Evolutionary conservation across 2,888 invertebrate genomes (phyloP).

Genomic region (Diplazon laetatorius): DNA sequence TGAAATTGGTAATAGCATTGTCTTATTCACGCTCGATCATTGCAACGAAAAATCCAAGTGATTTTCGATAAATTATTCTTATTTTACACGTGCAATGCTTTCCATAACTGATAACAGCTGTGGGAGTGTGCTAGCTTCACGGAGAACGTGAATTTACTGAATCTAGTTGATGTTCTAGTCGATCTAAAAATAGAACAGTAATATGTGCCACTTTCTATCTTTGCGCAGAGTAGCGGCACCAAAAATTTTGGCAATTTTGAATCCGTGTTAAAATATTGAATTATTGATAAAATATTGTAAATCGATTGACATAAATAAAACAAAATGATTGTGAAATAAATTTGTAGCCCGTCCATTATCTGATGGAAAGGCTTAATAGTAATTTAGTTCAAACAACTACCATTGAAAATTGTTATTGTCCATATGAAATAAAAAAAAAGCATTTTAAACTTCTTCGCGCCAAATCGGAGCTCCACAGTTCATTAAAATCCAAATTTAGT

Average conservation of each 20-base stretch:
- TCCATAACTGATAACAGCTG: slow-evolving; percentile 28
- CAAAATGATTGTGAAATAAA: neutral
- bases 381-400: neutral
- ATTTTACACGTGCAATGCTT: no score
- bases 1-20: neutral
- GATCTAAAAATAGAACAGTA: slow-evolving; percentile 61
- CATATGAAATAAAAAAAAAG: no score
- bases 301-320: neutral
- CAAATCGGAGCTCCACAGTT: no score
- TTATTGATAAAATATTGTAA: neutral
- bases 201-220: slow-evolving; percentile 43
- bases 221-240: slow-evolving; percentile 9
- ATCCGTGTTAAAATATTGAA: neutral
- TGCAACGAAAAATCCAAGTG: neutral
- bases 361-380: neutral
- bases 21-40: neutral
- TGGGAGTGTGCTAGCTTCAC: slow-evolving; percentile 1
- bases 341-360: neutral
- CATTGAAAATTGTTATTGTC: neutral
- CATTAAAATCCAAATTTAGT: neutral
- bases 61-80: neutral
- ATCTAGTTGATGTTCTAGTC: slow-evolving; percentile 55
- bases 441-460: no score
- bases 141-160: slow-evolving; percentile 44
- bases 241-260: neutral